These are phyloP conservation scores for Macquaria ambigua DNA, from an alignment of 2,113 vertebrate species.

Conservation along the genomic window DNA sequence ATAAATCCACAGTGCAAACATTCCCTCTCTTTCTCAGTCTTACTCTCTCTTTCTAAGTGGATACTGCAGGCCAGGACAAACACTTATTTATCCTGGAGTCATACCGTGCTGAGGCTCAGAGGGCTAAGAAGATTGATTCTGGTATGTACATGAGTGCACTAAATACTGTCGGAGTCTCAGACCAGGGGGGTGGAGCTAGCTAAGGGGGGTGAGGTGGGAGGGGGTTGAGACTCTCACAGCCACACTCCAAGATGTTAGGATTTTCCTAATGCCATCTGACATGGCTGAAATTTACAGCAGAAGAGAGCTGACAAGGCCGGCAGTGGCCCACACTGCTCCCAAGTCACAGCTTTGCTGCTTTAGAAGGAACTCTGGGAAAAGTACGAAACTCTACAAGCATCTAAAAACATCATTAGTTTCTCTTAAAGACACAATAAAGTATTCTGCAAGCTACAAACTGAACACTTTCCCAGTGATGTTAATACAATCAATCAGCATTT, in stretches of 20 bases:
- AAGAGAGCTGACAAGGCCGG: conserved; percentile 41
- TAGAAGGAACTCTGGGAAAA: conserved; percentile 31
- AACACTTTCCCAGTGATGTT: conserved; percentile 19
- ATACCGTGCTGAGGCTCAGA: conserved; percentile 65
- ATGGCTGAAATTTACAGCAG: conserved; percentile 68
- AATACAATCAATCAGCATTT: conserved; percentile 44
- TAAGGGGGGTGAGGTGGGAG: conserved; percentile 3
- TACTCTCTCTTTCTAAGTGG: conserved; percentile 47
- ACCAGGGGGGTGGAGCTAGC: conserved; percentile 43
- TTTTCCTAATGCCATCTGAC: conserved; percentile 72
- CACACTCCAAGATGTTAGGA: conserved; percentile 71
- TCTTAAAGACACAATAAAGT: conserved; percentile 32
- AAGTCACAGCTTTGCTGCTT: conserved; percentile 9
- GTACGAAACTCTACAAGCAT: conserved; percentile 6
- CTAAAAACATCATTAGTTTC: conserved; percentile 28
- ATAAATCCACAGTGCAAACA: conserved; percentile 66
- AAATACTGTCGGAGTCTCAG: conserved; percentile 62
- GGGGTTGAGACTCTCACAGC: conserved; percentile 53
- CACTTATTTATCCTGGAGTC: conserved; percentile 79
- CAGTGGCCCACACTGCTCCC: conserved; percentile 44
- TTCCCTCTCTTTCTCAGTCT: conserved; percentile 37
- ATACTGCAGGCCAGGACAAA: conserved; percentile 72
- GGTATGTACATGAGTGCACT: conserved; percentile 71
- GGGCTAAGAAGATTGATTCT: conserved; percentile 74
- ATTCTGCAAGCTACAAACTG: conserved; percentile 1